Evolutionary conservation across 2,888 invertebrate species (phyloP).

Genomic region (Abrostola tripartita): DNA sequence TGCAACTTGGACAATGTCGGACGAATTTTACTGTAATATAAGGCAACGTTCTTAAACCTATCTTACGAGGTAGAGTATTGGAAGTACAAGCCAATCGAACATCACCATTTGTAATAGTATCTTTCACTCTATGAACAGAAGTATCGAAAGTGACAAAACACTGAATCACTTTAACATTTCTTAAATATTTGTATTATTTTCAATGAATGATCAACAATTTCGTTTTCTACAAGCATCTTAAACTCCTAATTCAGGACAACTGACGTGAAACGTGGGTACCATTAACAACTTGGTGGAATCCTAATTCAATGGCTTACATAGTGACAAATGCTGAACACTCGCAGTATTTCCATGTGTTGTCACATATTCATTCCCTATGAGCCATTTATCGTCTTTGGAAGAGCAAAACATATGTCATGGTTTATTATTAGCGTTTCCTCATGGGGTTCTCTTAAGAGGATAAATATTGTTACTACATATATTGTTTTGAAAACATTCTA

Average conservation of each 20-base stretch:
- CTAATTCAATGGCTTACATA: not conserved
- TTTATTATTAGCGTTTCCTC: conserved; percentile 27
- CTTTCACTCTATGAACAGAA: too few species aligned
- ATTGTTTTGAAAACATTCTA: too few species aligned
- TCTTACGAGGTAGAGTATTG: not conserved
- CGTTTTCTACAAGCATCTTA: too few species aligned
- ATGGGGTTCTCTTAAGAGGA: not conserved
- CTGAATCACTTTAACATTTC: too few species aligned
- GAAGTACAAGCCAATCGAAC: too few species aligned
- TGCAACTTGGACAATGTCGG: conserved; percentile 11
- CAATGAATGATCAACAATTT: too few species aligned
- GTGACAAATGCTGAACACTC: not conserved
- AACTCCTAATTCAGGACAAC: too few species aligned
- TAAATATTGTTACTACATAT: not conserved
- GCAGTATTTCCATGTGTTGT: not conserved
- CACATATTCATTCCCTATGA: not conserved
- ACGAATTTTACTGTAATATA: conserved; percentile 3
- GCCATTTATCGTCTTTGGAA: conserved; percentile 2
- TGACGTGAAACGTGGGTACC: too few species aligned
- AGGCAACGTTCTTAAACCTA: not conserved
- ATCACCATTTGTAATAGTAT: too few species aligned
- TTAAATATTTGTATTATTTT: too few species aligned
- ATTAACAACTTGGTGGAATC: not conserved
- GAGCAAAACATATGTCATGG: conserved; percentile 15
- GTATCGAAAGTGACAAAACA: too few species aligned